Base-by-base conservation (phyloP, 2,113 vertebrate species). In the Eubucco bourcierii region DNA sequence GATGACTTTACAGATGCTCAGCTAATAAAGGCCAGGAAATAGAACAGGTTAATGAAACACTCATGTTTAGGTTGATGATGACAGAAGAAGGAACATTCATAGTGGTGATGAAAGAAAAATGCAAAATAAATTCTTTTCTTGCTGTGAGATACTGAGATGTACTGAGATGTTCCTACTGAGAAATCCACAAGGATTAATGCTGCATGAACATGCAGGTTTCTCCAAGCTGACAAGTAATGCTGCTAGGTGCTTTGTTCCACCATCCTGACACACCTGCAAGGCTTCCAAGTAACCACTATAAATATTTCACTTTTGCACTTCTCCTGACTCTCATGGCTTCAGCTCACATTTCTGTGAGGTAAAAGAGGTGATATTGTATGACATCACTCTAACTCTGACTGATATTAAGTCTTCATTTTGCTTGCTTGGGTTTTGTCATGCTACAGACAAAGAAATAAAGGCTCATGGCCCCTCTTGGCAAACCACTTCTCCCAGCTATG, bases 271-370 rank as follows among this genome's bases (percentile, higher is more conserved):
- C 50, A 50, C 27, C 20, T 84, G 55, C 34, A 74, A 89, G 61
- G 15, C 21, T 81, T 77, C 66, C 53, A 87, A 84, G 34, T 66
- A 90, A 46, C 31, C 0, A 0, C 80, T 55, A 55, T 83, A 75
- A 87, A 84, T 88, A 94, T 88, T 97, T 96, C 75, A 93, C 10
- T 29, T 75, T 84, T 80, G 20, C 66, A 58, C 50, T 80, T 16
- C 46, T 95, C 59, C 75, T 91, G 92, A 90, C 59, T 95, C 68
- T 82, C 53, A 78, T 95, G 92, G 88, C 66, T 90, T 78, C 78
- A 74, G 80, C 60, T 91, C 70, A 75, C 79, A 53, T 90, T 92
- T 92, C 80, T 87, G 15, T 66, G 55, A 92, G 74, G 94, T 92
- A 93, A 92, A 83, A 91, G 59, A 65, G 53, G 58, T 93, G 70